phyloP scores from a whole-genome alignment of 2,113 vertebrate species.

The Psittacus erithacus region DNA sequence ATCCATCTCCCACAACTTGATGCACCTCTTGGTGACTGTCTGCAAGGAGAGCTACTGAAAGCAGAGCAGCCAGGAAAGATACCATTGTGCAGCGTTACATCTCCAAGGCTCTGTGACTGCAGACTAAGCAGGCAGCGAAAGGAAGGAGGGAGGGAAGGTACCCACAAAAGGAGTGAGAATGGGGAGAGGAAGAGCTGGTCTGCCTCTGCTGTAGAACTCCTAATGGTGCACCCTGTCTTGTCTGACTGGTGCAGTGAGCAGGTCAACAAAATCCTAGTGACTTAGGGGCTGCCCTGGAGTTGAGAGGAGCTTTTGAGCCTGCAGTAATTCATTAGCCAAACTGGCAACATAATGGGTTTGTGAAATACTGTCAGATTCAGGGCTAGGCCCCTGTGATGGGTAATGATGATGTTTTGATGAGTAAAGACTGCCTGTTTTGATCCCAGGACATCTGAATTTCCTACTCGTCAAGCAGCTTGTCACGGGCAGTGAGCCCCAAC shows the following conservation, averaged over 20 bases:
- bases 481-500: not conserved
- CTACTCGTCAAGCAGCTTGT: not conserved
- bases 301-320: not conserved
- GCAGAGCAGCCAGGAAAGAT: accelerated
- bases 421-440: not conserved
- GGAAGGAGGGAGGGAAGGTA: not conserved
- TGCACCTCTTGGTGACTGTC: not conserved
- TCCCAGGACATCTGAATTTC: not conserved
- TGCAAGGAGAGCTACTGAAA: not conserved
- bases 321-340: not conserved
- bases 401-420: not conserved
- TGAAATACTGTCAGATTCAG: not conserved
- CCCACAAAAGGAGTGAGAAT: accelerated
- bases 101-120: accelerated
- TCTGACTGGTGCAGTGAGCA: not conserved
- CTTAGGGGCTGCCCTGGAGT: not conserved
- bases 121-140: not conserved
- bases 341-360: accelerated
- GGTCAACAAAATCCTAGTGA: not conserved
- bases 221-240: not conserved
- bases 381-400: not conserved
- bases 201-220: not conserved
- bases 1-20: not conserved
- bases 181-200: not conserved
- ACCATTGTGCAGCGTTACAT: not conserved